These are phyloP conservation scores for Odocoileus virginianus DNA, from an alignment of 2,113 vertebrate species.

Conservation along the genomic window DNA sequence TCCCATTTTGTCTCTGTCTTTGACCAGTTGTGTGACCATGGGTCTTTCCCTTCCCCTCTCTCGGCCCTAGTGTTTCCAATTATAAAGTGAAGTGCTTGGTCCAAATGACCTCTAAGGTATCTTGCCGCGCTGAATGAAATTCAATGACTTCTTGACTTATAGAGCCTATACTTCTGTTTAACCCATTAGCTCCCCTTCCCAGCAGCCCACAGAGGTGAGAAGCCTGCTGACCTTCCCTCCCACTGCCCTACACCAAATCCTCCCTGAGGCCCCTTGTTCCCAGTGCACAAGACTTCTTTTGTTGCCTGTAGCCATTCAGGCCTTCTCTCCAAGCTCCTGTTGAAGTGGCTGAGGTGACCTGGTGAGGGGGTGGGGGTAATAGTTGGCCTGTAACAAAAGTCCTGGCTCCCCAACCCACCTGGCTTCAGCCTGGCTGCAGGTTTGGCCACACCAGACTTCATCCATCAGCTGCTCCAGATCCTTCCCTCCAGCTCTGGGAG, in stretches of 20 bases:
- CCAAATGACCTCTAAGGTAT: background rate
- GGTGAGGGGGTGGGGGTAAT: background rate
- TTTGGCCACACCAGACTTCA: background rate
- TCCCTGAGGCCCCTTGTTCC: background rate
- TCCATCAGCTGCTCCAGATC: conserved; percentile 18
- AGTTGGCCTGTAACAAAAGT: conserved; percentile 51
- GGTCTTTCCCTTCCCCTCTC: background rate
- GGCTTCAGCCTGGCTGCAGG: conserved; percentile 25
- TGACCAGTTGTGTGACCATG: background rate
- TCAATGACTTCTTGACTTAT: background rate
- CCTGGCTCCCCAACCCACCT: background rate
- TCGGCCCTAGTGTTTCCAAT: background rate
- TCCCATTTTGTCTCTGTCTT: background rate
- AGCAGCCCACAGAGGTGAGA: background rate
- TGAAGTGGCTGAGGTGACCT: conserved; percentile 12
- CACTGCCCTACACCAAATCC: background rate
- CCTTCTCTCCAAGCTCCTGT: conserved; percentile 10
- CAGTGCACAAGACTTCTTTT: conserved; percentile 34
- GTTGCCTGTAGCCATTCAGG: background rate
- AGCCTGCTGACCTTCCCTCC: background rate
- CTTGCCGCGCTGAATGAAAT: conserved; percentile 20
- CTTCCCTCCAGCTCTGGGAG: background rate
- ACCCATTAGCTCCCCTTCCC: background rate
- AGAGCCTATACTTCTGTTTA: background rate
- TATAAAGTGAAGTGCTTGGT: background rate